phyloP scores from a whole-genome alignment of 2,888 invertebrate species.

The Ornithoptera alexandrae region DNA sequence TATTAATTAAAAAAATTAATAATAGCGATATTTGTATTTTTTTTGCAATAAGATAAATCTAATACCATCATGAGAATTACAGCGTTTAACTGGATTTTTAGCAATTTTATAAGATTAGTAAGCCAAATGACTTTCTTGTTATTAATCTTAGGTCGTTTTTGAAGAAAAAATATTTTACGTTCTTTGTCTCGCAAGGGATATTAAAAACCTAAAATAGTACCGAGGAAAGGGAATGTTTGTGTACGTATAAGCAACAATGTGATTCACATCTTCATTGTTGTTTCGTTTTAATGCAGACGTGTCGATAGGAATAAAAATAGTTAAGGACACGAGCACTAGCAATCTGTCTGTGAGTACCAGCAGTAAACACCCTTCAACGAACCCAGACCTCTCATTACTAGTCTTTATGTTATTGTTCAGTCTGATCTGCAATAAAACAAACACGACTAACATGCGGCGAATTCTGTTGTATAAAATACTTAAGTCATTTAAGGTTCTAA shows the following conservation, averaged over 20 bases:
- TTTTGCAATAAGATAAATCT: too few relatives aligned
- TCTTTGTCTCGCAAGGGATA: too few relatives aligned
- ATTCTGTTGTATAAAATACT: not conserved
- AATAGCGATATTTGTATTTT: too few relatives aligned
- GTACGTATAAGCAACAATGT: constrained; percentile 16
- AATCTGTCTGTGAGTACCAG: constrained; percentile 9
- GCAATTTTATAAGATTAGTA: too few relatives aligned
- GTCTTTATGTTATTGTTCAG: constrained; percentile 32
- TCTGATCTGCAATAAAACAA: constrained; percentile 3
- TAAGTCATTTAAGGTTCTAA: too few relatives aligned
- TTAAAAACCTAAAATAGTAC: too few relatives aligned
- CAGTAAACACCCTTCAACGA: constrained; percentile 35
- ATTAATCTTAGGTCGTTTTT: too few relatives aligned
- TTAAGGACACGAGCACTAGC: constrained; percentile 10
- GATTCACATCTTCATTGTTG: not conserved
- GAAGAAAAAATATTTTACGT: too few relatives aligned
- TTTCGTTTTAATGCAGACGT: constrained; percentile 8
- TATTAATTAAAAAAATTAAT: not conserved
- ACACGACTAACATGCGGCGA: not conserved
- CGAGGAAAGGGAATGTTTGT: not conserved
- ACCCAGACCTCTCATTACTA: constrained; percentile 36
- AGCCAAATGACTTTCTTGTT: too few relatives aligned
- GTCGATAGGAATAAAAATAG: constrained; percentile 16
- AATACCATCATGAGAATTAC: too few relatives aligned
- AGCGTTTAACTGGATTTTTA: too few relatives aligned